These are phyloP conservation scores for Thera britannica DNA, from an alignment of 2,888 invertebrate genomes.

Conservation along the genomic window DNA sequence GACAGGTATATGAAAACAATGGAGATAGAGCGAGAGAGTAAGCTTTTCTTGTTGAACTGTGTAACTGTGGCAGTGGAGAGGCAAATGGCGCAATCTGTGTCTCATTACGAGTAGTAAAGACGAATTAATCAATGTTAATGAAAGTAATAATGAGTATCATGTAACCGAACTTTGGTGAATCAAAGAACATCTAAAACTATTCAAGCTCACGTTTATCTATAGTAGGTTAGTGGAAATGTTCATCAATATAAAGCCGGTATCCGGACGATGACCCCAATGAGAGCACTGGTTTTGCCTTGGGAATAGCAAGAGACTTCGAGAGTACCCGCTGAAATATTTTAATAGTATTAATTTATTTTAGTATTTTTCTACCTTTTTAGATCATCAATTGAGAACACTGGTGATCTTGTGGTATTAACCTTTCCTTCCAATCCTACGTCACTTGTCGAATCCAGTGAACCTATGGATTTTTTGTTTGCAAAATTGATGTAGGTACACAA, in stretches of 20 bases:
- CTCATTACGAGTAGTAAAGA: constrained; percentile 75
- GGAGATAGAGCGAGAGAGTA: neutral
- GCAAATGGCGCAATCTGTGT: constrained; percentile 67
- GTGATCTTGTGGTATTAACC: too few relatives aligned
- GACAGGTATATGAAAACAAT: neutral
- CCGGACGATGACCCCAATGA: too few relatives aligned
- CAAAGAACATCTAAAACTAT: neutral
- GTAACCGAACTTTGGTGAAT: constrained; percentile 39
- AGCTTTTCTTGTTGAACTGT: constrained; percentile 8
- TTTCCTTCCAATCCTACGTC: too few relatives aligned
- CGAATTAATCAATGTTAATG: constrained; percentile 73
- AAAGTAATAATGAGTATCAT: constrained; percentile 66
- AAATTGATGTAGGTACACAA: too few relatives aligned
- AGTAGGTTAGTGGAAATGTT: neutral
- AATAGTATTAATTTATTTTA: too few relatives aligned
- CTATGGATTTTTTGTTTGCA: too few relatives aligned
- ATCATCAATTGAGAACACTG: too few relatives aligned
- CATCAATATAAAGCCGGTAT: neutral
- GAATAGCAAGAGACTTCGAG: too few relatives aligned
- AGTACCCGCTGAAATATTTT: too few relatives aligned
- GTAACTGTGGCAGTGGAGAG: constrained; percentile 40
- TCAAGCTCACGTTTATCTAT: neutral
- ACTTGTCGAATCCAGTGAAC: too few relatives aligned
- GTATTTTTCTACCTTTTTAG: too few relatives aligned
- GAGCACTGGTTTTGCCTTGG: neutral